Percentiles rank a stretch among this genome's conserved stretches.
phyloP scores from a whole-genome alignment of 2,888 invertebrate species.

The Lasius fuliginosus region DNA sequence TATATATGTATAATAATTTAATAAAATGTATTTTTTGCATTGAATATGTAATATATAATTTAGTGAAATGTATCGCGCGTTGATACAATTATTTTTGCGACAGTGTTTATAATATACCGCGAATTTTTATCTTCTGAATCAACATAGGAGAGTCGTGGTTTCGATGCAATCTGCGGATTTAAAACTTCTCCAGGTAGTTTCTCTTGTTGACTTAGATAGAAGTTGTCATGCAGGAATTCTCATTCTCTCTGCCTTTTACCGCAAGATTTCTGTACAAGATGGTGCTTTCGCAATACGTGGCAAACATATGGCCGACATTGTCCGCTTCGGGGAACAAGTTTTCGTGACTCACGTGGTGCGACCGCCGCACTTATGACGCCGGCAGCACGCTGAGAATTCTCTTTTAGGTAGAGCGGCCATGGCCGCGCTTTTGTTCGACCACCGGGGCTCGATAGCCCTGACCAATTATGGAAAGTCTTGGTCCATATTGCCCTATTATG shows the following conservation, averaged over 20 bases:
- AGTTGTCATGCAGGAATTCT: slow-evolving; percentile 36
- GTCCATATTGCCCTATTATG: slow-evolving; percentile 81
- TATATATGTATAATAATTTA: neutral
- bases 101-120: neutral
- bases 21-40: neutral
- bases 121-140: neutral
- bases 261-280: slow-evolving; percentile 41
- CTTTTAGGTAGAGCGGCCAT: slow-evolving; percentile 48
- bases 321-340: slow-evolving; percentile 49
- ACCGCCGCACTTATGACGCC: slow-evolving; percentile 47
- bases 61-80: neutral
- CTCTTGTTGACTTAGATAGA: neutral
- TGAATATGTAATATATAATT: neutral
- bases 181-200: neutral
- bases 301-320: slow-evolving; percentile 55
- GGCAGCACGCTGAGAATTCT: slow-evolving; percentile 52
- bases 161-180: slow-evolving; percentile 15
- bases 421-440: slow-evolving; percentile 63
- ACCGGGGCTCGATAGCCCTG: slow-evolving; percentile 60
- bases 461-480: slow-evolving; percentile 78
- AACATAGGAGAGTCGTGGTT: neutral
- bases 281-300: slow-evolving; percentile 43
- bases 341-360: slow-evolving; percentile 53
- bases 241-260: slow-evolving; percentile 36
- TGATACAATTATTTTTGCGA: neutral